Evolutionary conservation across 2,797 vertebrate genomes (phyloP).

Genomic region (Mormyrops attenuatus): DNA sequence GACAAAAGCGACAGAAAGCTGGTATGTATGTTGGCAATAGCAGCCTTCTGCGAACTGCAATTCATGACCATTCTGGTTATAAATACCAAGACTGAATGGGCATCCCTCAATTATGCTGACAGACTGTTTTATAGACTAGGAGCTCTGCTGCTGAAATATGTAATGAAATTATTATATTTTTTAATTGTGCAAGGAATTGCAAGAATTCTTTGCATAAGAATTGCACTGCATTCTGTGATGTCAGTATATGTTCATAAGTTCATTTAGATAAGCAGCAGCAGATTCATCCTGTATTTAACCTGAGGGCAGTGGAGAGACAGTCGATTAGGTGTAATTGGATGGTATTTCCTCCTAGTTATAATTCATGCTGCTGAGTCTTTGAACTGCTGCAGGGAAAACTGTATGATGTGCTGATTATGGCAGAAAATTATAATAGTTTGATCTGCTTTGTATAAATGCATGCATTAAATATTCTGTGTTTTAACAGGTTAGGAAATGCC

Average conservation of each 20-base stretch:
- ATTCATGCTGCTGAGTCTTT: neutral
- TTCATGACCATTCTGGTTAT: neutral
- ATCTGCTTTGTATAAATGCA: neutral
- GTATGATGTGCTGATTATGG: neutral
- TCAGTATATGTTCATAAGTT: neutral
- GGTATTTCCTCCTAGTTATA: neutral
- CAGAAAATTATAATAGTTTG: neutral
- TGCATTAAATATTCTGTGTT: neutral
- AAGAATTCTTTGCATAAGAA: neutral
- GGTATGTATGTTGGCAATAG: neutral
- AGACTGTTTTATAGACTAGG: neutral
- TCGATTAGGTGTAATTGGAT: neutral
- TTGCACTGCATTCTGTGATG: neutral
- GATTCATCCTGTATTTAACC: neutral
- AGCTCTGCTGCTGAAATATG: neutral
- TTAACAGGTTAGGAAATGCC: neutral
- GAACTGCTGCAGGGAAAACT: neutral
- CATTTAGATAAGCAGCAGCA: neutral
- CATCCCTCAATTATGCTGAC: neutral
- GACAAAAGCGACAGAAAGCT: neutral
- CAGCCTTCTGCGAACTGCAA: neutral
- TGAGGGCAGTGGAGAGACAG: neutral
- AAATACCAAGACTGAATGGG: neutral
- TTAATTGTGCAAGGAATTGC: neutral
- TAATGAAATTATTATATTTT: neutral